These are phyloP conservation scores for Callosobruchus maculatus DNA, from an alignment of 2,888 invertebrate species.

Conservation along the genomic window DNA sequence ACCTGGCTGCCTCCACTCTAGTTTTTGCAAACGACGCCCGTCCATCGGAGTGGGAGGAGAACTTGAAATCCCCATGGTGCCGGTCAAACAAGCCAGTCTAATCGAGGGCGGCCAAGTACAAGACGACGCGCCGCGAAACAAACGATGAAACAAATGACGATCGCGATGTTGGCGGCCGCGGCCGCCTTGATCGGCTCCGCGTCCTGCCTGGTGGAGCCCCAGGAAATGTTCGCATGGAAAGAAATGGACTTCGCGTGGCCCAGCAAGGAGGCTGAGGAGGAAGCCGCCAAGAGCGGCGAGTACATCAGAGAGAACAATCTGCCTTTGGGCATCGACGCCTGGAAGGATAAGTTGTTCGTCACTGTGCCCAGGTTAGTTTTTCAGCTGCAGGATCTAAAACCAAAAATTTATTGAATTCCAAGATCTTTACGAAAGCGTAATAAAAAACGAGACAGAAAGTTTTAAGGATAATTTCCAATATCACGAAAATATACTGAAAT, in stretches of 20 bases:
- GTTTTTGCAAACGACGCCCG: no score
- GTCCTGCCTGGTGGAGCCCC: constrained; percentile 40
- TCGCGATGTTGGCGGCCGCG: constrained; percentile 13
- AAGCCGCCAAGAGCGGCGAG: constrained; percentile 58
- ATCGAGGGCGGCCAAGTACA: background rate
- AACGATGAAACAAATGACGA: constrained; percentile 1
- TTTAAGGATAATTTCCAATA: no score
- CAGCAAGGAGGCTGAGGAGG: constrained; percentile 55
- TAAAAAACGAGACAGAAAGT: no score
- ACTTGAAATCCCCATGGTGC: constrained; percentile 11
- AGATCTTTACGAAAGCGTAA: no score
- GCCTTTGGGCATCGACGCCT: constrained; percentile 67
- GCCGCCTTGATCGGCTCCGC: constrained; percentile 38
- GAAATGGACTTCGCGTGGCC: constrained; percentile 67
- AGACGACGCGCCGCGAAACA: background rate
- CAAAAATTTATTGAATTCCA: no score
- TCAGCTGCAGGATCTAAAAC: no score
- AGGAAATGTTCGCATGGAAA: constrained; percentile 68
- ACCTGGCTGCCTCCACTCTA: no score
- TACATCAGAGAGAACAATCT: constrained; percentile 66
- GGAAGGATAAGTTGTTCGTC: constrained; percentile 67
- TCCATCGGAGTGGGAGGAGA: constrained; percentile 12
- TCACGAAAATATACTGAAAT: no score
- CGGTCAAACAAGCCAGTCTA: background rate
- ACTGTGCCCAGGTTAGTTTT: constrained; percentile 61